Conservation (phyloP, 2,797 vertebrate genomes). For the Lacerta viridis region DNA sequence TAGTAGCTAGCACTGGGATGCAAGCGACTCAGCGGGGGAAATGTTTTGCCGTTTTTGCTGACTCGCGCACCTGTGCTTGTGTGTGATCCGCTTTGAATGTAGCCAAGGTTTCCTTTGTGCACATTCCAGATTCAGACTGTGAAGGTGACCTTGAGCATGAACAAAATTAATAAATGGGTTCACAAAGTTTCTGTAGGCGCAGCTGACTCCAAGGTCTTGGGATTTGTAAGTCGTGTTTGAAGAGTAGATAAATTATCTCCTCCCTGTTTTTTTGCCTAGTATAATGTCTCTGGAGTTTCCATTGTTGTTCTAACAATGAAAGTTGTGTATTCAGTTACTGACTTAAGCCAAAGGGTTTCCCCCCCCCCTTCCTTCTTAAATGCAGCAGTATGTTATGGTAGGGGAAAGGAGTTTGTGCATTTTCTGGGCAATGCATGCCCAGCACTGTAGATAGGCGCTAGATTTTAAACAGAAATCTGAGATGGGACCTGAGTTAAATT, state of each 20-base stretch:
- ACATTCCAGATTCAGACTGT: background rate
- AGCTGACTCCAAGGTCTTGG: conserved; percentile 9
- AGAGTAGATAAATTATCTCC: background rate
- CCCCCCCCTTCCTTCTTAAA: too few relatives aligned
- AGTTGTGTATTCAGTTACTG: background rate
- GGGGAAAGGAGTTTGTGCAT: background rate
- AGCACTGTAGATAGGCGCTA: background rate
- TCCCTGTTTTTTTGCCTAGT: background rate
- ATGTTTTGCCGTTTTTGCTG: background rate
- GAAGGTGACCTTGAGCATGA: conserved; percentile 1
- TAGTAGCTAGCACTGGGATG: background rate
- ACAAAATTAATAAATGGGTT: conserved; percentile 10
- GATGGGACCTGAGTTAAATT: background rate
- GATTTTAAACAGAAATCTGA: background rate
- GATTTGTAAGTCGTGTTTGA: accelerated
- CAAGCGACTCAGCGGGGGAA: background rate
- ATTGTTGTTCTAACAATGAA: accelerated
- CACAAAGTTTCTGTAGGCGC: conserved; percentile 1
- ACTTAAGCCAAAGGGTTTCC: background rate
- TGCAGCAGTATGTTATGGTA: accelerated
- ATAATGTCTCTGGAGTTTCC: background rate
- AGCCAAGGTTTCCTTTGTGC: conserved; percentile 33
- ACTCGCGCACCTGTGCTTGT: background rate
- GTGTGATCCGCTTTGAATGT: conserved; percentile 27
- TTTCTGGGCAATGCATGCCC: too few relatives aligned